Evolutionary conservation across 2,888 invertebrate genomes (phyloP).

Genomic region (Xestia rhomboidea): DNA sequence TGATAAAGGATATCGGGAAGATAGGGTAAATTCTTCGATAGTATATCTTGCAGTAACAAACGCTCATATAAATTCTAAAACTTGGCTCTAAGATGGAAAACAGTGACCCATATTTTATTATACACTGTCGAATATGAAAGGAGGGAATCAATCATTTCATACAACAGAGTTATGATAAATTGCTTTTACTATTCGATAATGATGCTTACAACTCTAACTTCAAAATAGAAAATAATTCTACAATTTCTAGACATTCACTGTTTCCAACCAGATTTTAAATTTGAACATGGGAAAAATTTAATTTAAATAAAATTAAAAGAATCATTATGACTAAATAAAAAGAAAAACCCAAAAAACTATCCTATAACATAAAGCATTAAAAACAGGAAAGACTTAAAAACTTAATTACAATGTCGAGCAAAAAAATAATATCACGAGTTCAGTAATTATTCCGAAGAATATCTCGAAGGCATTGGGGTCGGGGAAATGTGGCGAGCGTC

Average conservation of each 20-base stretch:
- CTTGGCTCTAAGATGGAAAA: slow-evolving; percentile 48
- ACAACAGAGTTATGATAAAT: slow-evolving; percentile 74
- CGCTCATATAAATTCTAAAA: slow-evolving; percentile 23
- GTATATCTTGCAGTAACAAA: slow-evolving; percentile 11
- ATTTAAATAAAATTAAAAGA: too few relatives aligned
- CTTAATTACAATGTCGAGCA: slow-evolving; percentile 25
- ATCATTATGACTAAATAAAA: background rate
- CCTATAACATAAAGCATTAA: background rate
- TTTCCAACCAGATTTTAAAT: background rate
- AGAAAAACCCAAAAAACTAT: background rate
- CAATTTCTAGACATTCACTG: background rate
- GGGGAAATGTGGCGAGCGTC: slow-evolving; percentile 61
- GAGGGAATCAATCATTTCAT: slow-evolving; percentile 74
- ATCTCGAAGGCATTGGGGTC: slow-evolving; percentile 58
- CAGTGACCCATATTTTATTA: slow-evolving; percentile 74
- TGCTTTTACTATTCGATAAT: slow-evolving; percentile 67
- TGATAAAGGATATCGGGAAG: slow-evolving; percentile 27
- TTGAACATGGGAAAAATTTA: background rate
- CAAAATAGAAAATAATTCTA: background rate
- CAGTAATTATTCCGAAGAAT: slow-evolving; percentile 60
- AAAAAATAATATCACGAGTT: slow-evolving; percentile 35
- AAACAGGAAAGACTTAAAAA: slow-evolving; percentile 15
- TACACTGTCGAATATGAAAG: slow-evolving; percentile 75
- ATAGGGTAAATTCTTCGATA: slow-evolving; percentile 1
- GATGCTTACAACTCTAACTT: slow-evolving; percentile 43